Evolutionary conservation across 2,113 vertebrate species (phyloP).

Genomic region (Apus apus): DNA sequence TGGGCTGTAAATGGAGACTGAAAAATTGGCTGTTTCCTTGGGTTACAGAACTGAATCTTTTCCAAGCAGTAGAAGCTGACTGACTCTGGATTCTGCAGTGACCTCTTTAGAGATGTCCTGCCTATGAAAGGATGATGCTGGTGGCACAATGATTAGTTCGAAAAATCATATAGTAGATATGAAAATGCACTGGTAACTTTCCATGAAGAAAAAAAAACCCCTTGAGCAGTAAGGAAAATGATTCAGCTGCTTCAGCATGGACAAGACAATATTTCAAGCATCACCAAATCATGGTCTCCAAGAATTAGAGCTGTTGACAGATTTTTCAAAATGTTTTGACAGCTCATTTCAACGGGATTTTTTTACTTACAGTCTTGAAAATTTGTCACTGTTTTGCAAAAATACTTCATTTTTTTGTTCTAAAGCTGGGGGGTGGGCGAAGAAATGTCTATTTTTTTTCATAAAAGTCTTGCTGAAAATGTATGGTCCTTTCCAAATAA

Average conservation of each 20-base stretch:
- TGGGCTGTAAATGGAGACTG: background rate
- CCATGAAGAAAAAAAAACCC: background rate
- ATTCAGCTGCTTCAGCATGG: constrained; percentile 45
- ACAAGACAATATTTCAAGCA: constrained; percentile 29
- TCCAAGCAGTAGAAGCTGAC: background rate
- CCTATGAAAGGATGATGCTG: background rate
- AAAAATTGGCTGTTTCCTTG: background rate
- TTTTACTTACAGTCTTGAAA: constrained; percentile 37
- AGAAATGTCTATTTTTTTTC: background rate
- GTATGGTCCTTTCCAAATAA: background rate
- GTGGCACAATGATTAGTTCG: background rate
- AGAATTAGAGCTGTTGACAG: constrained; percentile 58
- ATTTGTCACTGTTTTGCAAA: constrained; percentile 15
- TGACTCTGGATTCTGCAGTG: background rate
- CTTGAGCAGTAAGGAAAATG: background rate
- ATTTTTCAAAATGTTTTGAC: constrained; percentile 69
- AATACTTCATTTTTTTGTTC: background rate
- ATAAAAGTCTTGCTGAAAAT: background rate
- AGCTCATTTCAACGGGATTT: constrained; percentile 22
- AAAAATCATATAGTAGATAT: background rate
- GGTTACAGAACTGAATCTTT: background rate
- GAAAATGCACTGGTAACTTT: constrained; percentile 36
- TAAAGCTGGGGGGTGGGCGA: background rate
- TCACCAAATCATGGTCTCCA: constrained; percentile 42
- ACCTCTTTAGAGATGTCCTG: background rate